phyloP scores from a whole-genome alignment of 2,888 invertebrate genomes.

The Eilema sororculum region DNA sequence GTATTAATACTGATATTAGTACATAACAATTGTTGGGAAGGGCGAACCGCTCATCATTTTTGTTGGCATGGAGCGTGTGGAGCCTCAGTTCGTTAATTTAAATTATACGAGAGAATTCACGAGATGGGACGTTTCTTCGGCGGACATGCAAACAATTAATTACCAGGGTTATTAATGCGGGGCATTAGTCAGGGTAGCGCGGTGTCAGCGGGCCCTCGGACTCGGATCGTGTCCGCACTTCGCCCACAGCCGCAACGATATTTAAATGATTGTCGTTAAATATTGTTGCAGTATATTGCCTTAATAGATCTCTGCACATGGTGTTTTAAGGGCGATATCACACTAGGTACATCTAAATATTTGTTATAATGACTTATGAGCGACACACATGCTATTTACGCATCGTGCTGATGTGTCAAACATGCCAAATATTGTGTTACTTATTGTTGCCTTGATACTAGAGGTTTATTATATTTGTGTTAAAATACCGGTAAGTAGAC shows the following conservation, averaged over 20 bases:
- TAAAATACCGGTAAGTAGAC: no score
- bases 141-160: conserved; percentile 87
- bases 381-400: no score
- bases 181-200: conserved; percentile 81
- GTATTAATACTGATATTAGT: conserved; percentile 25
- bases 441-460: no score
- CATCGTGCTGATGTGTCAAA: no score
- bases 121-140: conserved; percentile 79
- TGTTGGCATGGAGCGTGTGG: conserved; percentile 47
- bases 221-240: conserved; percentile 59
- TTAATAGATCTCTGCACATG: conserved; percentile 39
- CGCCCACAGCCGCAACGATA: conserved; percentile 45
- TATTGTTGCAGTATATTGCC: conserved; percentile 50
- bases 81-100: conserved; percentile 69
- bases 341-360: no score
- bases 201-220: conserved; percentile 76
- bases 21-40: conserved; percentile 30
- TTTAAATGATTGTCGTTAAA: conserved; percentile 51
- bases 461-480: no score
- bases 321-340: not conserved
- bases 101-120: conserved; percentile 74
- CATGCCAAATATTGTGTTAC: no score
- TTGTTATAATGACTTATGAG: no score
- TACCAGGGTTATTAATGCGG: conserved; percentile 84
- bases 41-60: conserved; percentile 38